These are phyloP conservation scores for Ploceus nigricollis DNA, from an alignment of 2,113 vertebrate species.

Conservation along the genomic window DNA sequence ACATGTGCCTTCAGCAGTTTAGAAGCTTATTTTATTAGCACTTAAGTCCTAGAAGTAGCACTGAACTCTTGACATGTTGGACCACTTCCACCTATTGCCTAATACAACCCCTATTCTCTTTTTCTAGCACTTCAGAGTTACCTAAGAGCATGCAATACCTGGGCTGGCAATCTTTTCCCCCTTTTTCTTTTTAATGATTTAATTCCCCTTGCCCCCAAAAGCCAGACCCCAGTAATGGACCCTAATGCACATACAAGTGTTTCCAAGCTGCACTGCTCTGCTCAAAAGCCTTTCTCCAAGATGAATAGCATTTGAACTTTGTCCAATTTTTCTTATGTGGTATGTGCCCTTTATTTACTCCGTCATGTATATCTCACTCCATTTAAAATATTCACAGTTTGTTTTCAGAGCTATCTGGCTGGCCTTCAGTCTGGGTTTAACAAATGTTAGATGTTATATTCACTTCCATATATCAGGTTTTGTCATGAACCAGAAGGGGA, in stretches of 20 bases:
- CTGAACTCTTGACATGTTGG: conserved; percentile 53
- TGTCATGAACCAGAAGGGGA: conserved; percentile 33
- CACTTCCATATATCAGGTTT: conserved; percentile 54
- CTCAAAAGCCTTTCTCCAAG: conserved; percentile 28
- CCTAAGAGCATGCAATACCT: conserved; percentile 18
- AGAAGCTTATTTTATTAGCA: conserved; percentile 63
- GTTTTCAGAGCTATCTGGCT: conserved; percentile 60
- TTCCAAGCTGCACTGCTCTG: not conserved
- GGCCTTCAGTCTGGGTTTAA: conserved; percentile 54
- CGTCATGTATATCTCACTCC: conserved; percentile 60
- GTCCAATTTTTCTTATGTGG: conserved; percentile 54
- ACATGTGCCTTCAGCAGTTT: conserved; percentile 46
- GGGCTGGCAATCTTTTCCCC: not conserved
- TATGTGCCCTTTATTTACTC: conserved; percentile 65
- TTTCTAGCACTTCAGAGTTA: not conserved
- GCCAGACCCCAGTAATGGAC: not conserved
- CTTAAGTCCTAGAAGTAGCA: conserved; percentile 63
- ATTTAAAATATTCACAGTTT: conserved; percentile 67
- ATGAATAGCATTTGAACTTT: conserved; percentile 46
- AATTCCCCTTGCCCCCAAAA: not conserved
- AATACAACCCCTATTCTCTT: not conserved
- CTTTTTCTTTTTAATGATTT: not conserved
- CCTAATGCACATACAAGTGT: not conserved
- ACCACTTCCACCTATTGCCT: conserved; percentile 41
- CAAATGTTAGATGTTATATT: conserved; percentile 40